Evolutionary conservation across 1,140 invertebrate species (phyloP).

Genomic region (Drosophila rufa): DNA sequence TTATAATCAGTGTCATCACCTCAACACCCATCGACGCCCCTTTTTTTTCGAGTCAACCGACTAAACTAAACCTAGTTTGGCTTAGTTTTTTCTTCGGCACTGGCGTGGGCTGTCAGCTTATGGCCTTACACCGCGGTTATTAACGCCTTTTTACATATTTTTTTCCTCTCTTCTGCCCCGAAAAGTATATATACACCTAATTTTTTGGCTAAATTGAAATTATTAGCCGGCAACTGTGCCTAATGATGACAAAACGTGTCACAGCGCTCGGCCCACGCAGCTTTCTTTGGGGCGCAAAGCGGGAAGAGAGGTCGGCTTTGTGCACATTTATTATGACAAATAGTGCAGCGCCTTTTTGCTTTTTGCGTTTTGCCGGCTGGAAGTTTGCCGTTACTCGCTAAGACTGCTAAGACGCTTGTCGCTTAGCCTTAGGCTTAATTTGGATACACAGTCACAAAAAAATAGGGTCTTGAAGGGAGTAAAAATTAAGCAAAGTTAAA

Average conservation of each 20-base stretch:
- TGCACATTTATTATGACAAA: slow-evolving; percentile 84
- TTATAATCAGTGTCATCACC: slow-evolving; percentile 80
- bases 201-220: slow-evolving; percentile 83
- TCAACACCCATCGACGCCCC: slow-evolving; percentile 55
- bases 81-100: slow-evolving; percentile 21
- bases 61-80: slow-evolving; percentile 22
- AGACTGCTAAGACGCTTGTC: slow-evolving; percentile 72
- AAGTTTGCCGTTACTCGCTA: slow-evolving; percentile 78
- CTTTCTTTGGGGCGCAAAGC: slow-evolving; percentile 55
- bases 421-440: slow-evolving; percentile 77
- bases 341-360: slow-evolving; percentile 76
- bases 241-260: slow-evolving; percentile 85
- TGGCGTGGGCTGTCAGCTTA: slow-evolving; percentile 68
- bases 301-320: slow-evolving; percentile 30
- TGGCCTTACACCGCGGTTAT: slow-evolving; percentile 54
- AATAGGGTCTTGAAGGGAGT: not conserved
- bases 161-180: not conserved
- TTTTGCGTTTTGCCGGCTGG: slow-evolving; percentile 45
- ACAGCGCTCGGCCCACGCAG: slow-evolving; percentile 74
- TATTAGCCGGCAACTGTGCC: slow-evolving; percentile 82
- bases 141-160: slow-evolving; percentile 66
- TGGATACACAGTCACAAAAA: slow-evolving; percentile 44
- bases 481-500: too few relatives aligned
- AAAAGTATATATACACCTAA: slow-evolving; percentile 58
- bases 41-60: slow-evolving; percentile 17